phyloP scores from a whole-genome alignment of 2,797 vertebrate species.

The Rhinophrynus dorsalis region DNA sequence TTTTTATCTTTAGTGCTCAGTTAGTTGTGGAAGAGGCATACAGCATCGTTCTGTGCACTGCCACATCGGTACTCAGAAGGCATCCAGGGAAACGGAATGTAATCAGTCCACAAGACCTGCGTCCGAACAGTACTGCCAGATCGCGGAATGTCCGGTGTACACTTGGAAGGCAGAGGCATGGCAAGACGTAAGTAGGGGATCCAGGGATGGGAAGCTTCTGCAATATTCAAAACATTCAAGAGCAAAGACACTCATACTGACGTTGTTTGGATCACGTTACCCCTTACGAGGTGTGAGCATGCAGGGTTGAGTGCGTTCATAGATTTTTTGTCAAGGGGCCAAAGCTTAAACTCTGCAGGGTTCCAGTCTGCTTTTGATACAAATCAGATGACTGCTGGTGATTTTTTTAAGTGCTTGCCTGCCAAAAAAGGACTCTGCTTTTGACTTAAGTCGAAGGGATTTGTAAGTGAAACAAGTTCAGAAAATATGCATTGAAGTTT shows the following conservation, averaged over 20 bases:
- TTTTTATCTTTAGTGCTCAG: slow-evolving; percentile 77
- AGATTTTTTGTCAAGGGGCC: slow-evolving; percentile 41
- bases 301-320: slow-evolving; percentile 26
- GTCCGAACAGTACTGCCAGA: slow-evolving; percentile 75
- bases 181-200: slow-evolving; percentile 76
- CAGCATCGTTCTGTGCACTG: slow-evolving; percentile 79
- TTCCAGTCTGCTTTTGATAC: slow-evolving; percentile 48
- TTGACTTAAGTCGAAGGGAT: background rate
- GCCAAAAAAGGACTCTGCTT: slow-evolving; percentile 22
- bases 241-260: slow-evolving; percentile 18
- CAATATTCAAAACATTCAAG: slow-evolving; percentile 38
- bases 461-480: background rate
- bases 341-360: slow-evolving; percentile 24
- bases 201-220: slow-evolving; percentile 28
- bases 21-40: slow-evolving; percentile 80
- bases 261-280: slow-evolving; percentile 39
- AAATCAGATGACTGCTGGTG: slow-evolving; percentile 49
- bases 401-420: slow-evolving; percentile 14
- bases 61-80: slow-evolving; percentile 64
- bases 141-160: slow-evolving; percentile 71
- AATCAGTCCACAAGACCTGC: slow-evolving; percentile 65
- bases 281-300: slow-evolving; percentile 50
- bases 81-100: slow-evolving; percentile 70
- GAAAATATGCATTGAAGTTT: too few species aligned
- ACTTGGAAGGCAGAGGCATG: slow-evolving; percentile 83